Conservation (phyloP, 2,888 invertebrate genomes). For the Temnothorax unifasciatus region DNA sequence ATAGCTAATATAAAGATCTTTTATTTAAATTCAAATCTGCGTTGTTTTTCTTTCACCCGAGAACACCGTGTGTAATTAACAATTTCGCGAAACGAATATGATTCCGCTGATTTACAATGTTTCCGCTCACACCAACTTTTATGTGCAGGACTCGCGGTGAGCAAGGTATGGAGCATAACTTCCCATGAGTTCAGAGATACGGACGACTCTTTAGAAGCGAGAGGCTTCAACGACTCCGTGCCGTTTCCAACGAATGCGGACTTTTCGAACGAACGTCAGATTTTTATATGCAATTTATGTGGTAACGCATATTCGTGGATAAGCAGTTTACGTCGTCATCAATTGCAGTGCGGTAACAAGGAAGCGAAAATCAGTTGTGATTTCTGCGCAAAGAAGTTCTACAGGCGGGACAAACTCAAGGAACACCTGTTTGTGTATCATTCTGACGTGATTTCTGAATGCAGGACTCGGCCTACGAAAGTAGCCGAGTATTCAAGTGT, state of each 20-base stretch:
- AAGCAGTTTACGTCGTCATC: neutral
- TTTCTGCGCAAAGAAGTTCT: neutral
- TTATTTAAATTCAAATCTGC: neutral
- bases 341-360: conserved; percentile 2
- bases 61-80: neutral
- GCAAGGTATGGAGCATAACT: neutral
- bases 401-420: neutral
- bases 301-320: neutral
- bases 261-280: no score
- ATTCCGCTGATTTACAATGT: neutral
- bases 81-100: neutral
- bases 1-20: neutral
- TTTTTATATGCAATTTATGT: neutral
- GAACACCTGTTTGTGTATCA: neutral
- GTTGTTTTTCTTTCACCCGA: neutral
- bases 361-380: neutral
- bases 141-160: neutral
- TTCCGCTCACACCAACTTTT: neutral
- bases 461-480: neutral
- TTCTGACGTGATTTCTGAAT: neutral
- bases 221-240: neutral
- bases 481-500: no score
- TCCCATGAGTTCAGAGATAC: neutral
- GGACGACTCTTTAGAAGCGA: neutral
- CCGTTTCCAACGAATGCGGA: no score